Evolutionary conservation across 2,888 invertebrate genomes (phyloP).

Genomic region (Dorcus parallelipipedus): DNA sequence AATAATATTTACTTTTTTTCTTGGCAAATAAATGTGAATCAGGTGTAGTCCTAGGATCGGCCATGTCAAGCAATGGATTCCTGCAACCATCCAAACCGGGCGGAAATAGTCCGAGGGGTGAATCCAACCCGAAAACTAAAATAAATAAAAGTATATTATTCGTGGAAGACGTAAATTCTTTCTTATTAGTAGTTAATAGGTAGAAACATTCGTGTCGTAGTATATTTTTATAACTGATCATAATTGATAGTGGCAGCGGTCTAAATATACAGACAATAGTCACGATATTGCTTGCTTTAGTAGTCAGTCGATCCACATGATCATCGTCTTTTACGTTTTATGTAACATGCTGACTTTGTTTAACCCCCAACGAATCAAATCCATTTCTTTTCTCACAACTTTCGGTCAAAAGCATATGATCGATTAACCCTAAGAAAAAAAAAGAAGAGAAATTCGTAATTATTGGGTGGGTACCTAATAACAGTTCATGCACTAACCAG

Average conservation of each 20-base stretch:
- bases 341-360: too few species aligned
- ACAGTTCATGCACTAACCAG: too few species aligned
- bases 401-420: too few species aligned
- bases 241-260: constrained; percentile 27
- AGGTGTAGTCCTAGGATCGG: constrained; percentile 66
- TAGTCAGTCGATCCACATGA: too few species aligned
- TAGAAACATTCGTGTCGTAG: constrained; percentile 21
- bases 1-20: constrained; percentile 72
- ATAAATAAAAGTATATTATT: constrained; percentile 26
- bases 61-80: constrained; percentile 71
- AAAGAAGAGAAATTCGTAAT: too few species aligned
- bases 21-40: constrained; percentile 66
- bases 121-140: constrained; percentile 73
- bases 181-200: constrained; percentile 8
- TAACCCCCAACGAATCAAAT: too few species aligned
- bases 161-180: constrained; percentile 6
- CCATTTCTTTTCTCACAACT: too few species aligned
- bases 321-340: too few species aligned
- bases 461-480: too few species aligned
- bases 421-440: too few species aligned
- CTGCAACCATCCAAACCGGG: constrained; percentile 73
- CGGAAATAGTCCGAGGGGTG: constrained; percentile 71
- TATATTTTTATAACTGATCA: constrained; percentile 24
- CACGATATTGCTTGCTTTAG: constrained; percentile 17
- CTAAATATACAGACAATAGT: constrained; percentile 25